These are phyloP conservation scores for Theocolax elegans DNA, from an alignment of 1,140 invertebrate genomes.

Conservation along the genomic window DNA sequence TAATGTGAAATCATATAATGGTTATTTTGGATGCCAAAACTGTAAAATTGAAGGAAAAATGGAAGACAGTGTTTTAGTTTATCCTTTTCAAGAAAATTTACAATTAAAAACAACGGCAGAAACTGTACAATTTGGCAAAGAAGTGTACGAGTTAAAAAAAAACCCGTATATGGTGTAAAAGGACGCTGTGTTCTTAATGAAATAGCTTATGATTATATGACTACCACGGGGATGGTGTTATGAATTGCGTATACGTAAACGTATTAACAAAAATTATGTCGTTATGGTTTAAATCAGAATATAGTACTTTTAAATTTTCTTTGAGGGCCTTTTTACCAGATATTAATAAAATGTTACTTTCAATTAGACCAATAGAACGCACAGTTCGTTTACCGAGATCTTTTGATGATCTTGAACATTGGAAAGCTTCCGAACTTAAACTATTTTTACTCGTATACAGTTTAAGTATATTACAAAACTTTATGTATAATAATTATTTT, in stretches of 20 bases:
- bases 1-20: not conserved
- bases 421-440: constrained; percentile 42
- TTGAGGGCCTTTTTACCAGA: constrained; percentile 10
- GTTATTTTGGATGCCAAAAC: not conserved
- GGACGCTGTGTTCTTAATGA: not conserved
- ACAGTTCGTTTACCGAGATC: constrained; percentile 30
- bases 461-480: constrained; percentile 22
- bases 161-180: constrained; percentile 13
- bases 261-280: constrained; percentile 1
- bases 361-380: constrained; percentile 38
- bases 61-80: not conserved
- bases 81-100: not conserved
- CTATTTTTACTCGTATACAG: constrained; percentile 9
- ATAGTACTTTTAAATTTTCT: constrained; percentile 26
- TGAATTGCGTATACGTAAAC: constrained; percentile 28
- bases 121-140: not conserved
- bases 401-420: constrained; percentile 26
- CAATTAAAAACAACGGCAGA: constrained; percentile 9
- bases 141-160: not conserved
- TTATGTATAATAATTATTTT: constrained; percentile 35
- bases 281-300: no score
- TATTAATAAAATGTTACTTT: constrained; percentile 6
- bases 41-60: not conserved
- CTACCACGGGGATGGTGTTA: constrained; percentile 1
- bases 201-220: not conserved